Percentiles rank a stretch among this genome's conserved stretches.
Evolutionary conservation across 2,797 vertebrate species (phyloP).

Genomic region (Rhinogobio ventralis): DNA sequence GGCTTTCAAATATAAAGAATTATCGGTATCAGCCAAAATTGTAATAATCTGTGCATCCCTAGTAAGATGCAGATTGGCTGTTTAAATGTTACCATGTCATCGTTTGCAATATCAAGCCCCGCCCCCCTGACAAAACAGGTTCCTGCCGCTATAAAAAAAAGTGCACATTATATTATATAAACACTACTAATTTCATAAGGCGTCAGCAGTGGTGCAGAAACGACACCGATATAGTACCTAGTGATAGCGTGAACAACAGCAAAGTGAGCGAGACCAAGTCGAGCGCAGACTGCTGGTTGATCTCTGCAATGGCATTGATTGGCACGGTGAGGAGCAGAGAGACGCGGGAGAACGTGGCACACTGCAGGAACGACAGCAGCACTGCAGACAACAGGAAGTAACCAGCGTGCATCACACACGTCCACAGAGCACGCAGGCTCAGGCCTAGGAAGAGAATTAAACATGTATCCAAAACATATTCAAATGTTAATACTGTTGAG

Average conservation of each 20-base stretch:
- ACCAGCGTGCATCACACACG: slow-evolving; percentile 72
- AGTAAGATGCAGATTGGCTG: too few relatives aligned
- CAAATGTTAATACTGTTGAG: not conserved
- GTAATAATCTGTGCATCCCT: too few relatives aligned
- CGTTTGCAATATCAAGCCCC: too few relatives aligned
- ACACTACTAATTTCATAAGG: not conserved
- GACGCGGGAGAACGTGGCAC: slow-evolving; percentile 68
- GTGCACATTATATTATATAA: not conserved
- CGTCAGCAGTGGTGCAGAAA: not conserved
- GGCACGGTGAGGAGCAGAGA: slow-evolving; percentile 78
- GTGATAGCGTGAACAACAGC: slow-evolving; percentile 67
- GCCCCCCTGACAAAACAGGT: too few relatives aligned
- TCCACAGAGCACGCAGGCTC: slow-evolving; percentile 77
- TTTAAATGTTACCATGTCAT: too few relatives aligned
- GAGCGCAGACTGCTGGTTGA: slow-evolving; percentile 80
- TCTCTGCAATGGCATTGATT: slow-evolving; percentile 74
- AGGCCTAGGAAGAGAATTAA: slow-evolving; percentile 68
- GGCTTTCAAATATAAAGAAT: too few relatives aligned
- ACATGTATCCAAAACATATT: not conserved
- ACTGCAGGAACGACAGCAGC: slow-evolving; percentile 81
- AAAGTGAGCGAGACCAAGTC: slow-evolving; percentile 75
- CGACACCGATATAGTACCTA: slow-evolving; percentile 67
- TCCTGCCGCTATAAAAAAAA: too few relatives aligned
- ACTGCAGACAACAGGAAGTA: slow-evolving; percentile 78
- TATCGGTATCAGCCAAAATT: too few relatives aligned